These are phyloP conservation scores for Caerostris extrusa DNA, from an alignment of 1,140 invertebrate genomes.

Conservation along the genomic window DNA sequence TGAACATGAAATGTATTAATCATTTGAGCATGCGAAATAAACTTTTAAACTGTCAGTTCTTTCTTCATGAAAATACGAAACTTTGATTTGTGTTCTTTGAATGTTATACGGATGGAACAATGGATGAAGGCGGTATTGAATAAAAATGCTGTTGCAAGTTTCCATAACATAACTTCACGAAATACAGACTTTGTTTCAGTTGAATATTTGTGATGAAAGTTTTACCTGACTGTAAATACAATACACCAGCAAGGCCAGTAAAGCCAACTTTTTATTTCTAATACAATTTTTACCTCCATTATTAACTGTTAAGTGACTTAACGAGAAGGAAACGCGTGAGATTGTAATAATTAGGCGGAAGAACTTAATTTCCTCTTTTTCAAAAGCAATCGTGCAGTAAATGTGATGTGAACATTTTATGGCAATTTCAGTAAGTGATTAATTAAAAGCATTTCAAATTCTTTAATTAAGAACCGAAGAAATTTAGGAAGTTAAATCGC, in stretches of 20 bases:
- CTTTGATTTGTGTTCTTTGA: background rate
- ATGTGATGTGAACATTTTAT: too few species aligned
- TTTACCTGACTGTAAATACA: background rate
- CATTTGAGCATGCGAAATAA: background rate
- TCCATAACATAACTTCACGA: background rate
- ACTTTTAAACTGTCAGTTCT: background rate
- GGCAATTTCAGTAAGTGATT: too few species aligned
- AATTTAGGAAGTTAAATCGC: too few species aligned
- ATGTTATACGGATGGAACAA: background rate
- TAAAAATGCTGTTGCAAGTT: background rate
- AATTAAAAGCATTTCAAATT: too few species aligned
- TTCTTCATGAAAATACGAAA: background rate
- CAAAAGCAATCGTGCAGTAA: too few species aligned
- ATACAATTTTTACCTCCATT: too few species aligned
- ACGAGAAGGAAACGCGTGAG: too few species aligned
- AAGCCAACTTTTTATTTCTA: too few species aligned
- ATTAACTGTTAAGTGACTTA: too few species aligned
- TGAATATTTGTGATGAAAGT: background rate
- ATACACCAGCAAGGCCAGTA: background rate
- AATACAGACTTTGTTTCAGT: background rate
- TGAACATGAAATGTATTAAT: slow-evolving; percentile 12
- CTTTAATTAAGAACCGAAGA: too few species aligned
- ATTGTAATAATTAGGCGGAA: too few species aligned
- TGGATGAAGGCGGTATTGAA: background rate
- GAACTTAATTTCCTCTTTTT: too few species aligned